Conservation (phyloP, 2,797 vertebrate species). For the Pelobates cultripes region DNA sequence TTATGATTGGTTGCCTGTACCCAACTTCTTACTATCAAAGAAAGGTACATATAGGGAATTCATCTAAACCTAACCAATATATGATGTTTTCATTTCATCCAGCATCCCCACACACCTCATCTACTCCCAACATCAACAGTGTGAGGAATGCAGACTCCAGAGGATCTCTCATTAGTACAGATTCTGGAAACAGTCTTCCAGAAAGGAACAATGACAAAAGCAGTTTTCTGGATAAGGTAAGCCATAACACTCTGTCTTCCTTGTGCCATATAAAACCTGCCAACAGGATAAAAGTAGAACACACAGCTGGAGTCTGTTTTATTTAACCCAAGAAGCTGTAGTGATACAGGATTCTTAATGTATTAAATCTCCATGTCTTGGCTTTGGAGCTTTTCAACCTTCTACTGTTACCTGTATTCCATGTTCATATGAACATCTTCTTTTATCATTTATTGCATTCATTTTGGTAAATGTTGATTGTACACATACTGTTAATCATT, state of each 20-base stretch:
- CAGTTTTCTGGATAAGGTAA: constrained; percentile 94
- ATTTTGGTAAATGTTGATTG: no score
- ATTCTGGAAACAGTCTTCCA: constrained; percentile 90
- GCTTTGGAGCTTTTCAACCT: neutral
- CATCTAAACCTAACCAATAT: neutral
- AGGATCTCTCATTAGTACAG: constrained; percentile 92
- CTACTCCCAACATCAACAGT: constrained; percentile 85
- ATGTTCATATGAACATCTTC: no score
- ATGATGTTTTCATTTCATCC: neutral
- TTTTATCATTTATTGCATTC: no score
- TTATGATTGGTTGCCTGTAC: no score
- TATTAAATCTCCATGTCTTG: neutral
- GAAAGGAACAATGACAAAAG: constrained; percentile 89
- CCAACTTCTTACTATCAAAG: no score
- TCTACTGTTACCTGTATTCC: neutral
- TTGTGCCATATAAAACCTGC: neutral
- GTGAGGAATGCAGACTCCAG: constrained; percentile 91
- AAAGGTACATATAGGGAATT: no score
- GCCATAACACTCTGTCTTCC: neutral
- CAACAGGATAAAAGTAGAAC: neutral
- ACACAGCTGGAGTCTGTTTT: no score
- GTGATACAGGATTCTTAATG: neutral
- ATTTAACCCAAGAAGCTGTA: neutral
- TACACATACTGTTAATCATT: no score
- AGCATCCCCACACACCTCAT: constrained; percentile 89